A percentile compares a stretch with the other conserved stretches of the same genome.
Conservation (phyloP, 2,797 vertebrate species). For the Myotis planiceps region DNA sequence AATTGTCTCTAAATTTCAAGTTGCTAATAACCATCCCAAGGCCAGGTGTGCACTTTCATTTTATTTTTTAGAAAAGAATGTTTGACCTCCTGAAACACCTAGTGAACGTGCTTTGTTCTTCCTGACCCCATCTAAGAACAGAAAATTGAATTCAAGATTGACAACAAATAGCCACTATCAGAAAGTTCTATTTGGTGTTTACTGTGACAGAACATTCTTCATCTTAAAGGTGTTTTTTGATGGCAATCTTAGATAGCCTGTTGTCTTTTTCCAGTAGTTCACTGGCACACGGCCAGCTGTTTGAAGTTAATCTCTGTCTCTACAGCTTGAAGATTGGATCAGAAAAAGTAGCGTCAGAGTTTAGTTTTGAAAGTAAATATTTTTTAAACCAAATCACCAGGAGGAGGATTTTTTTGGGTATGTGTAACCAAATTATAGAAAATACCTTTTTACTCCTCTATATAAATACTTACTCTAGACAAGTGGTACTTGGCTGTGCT, state of each 20-base stretch:
- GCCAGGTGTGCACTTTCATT: neutral
- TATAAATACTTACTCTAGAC: neutral
- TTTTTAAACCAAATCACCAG: neutral
- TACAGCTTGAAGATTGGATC: neutral
- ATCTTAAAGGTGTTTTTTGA: neutral
- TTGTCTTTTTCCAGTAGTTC: neutral
- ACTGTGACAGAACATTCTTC: neutral
- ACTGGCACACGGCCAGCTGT: neutral
- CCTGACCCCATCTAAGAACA: neutral
- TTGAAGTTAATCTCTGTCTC: conserved; percentile 42
- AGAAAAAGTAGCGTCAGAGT: neutral
- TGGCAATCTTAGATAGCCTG: neutral
- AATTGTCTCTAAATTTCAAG: neutral
- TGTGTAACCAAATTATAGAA: neutral
- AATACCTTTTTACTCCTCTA: neutral
- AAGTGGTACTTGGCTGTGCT: neutral
- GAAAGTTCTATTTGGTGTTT: neutral
- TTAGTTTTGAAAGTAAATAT: conserved; percentile 31
- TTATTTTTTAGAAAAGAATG: neutral
- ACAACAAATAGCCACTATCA: neutral
- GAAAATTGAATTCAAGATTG: conserved; percentile 14
- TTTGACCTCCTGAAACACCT: neutral
- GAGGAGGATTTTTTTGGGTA: neutral
- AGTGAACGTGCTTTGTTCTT: neutral
- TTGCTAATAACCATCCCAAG: neutral